Percentiles rank a stretch among this genome's conserved stretches.
Evolutionary conservation across 2,888 invertebrate species (phyloP).

Genomic region (Zhengitettix transpicula): DNA sequence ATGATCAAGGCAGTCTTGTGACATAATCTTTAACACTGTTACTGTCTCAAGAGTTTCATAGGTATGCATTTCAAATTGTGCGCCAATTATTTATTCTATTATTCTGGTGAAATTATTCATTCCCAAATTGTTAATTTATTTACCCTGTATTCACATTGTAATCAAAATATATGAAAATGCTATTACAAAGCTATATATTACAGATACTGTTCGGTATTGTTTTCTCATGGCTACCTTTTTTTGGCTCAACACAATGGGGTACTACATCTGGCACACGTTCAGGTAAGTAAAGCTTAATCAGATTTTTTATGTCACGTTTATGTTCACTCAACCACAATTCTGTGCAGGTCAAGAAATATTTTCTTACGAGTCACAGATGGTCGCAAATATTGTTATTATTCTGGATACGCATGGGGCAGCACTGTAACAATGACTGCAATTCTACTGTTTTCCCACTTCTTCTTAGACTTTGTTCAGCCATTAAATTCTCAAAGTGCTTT

Average conservation of each 20-base stretch:
- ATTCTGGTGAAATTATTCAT: too few relatives aligned
- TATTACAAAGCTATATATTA: slow-evolving; percentile 19
- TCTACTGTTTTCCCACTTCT: slow-evolving; percentile 67
- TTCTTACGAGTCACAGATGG: slow-evolving; percentile 72
- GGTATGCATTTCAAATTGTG: too few relatives aligned
- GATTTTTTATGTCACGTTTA: neutral
- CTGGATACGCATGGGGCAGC: slow-evolving; percentile 61
- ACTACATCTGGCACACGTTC: slow-evolving; percentile 78
- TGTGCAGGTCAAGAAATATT: slow-evolving; percentile 59
- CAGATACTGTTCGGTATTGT: slow-evolving; percentile 61
- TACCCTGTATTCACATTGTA: too few relatives aligned
- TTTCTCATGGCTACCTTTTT: slow-evolving; percentile 67
- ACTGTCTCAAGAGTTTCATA: too few relatives aligned
- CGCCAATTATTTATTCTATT: too few relatives aligned
- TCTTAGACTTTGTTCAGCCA: slow-evolving; percentile 34
- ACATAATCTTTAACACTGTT: too few relatives aligned
- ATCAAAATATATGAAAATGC: too few relatives aligned
- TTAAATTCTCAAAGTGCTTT: too few relatives aligned
- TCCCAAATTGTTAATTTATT: too few relatives aligned
- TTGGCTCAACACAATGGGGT: slow-evolving; percentile 73
- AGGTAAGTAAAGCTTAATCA: slow-evolving; percentile 32
- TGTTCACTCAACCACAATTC: neutral
- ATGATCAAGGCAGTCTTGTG: too few relatives aligned
- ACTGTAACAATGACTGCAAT: slow-evolving; percentile 52
- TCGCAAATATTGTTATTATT: slow-evolving; percentile 74